A percentile compares a stretch with the other conserved stretches of the same genome.
Conservation (phyloP, 2,888 invertebrate species). For the Acanthosepion pharaonis region DNA sequence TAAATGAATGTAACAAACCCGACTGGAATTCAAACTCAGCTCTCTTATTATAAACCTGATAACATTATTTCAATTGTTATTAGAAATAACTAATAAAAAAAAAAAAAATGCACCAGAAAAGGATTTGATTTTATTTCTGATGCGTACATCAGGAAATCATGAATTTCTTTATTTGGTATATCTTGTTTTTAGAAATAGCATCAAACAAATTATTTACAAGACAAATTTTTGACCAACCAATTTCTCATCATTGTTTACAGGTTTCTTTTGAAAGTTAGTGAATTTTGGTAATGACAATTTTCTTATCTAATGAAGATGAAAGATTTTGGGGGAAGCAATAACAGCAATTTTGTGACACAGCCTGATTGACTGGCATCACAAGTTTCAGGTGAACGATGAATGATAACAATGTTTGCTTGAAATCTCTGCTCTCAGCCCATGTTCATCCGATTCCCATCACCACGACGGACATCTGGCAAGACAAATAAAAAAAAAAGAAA, state of each 20-base stretch:
- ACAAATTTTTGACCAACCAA: neutral
- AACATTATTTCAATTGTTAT: no score
- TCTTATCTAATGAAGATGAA: neutral
- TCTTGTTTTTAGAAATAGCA: neutral
- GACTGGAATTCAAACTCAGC: no score
- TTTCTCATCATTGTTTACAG: neutral
- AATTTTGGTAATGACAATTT: neutral
- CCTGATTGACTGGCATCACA: neutral
- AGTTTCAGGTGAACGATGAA: no score
- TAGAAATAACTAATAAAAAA: no score
- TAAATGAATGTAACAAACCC: no score
- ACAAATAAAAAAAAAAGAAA: neutral
- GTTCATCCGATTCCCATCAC: neutral
- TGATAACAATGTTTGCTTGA: neutral
- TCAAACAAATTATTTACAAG: neutral
- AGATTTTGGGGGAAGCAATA: neutral
- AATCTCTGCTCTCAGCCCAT: constrained; percentile 15
- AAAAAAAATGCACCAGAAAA: no score
- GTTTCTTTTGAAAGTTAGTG: no score
- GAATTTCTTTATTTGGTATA: no score
- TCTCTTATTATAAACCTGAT: no score
- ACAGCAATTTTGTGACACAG: no score
- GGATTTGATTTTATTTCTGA: no score
- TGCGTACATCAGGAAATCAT: no score
- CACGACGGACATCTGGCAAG: constrained; percentile 38